These are phyloP conservation scores for Tenualosa thibaudeaui DNA, from an alignment of 2,797 vertebrate species.

Conservation along the genomic window DNA sequence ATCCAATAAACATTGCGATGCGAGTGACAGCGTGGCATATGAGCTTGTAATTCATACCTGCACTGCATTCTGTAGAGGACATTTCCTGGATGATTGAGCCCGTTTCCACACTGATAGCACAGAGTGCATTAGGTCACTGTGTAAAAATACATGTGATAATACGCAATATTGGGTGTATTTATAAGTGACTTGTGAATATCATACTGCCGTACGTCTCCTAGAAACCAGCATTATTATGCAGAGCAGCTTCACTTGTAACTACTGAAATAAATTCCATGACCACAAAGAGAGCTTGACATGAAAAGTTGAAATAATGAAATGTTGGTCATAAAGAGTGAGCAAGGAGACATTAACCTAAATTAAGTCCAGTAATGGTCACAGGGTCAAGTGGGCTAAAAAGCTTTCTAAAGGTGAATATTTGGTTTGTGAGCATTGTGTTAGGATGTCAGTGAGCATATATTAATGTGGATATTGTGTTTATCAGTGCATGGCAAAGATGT, in stretches of 20 bases:
- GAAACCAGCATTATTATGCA: background rate
- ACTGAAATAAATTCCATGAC: background rate
- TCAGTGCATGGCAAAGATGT: background rate
- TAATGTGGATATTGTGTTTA: background rate
- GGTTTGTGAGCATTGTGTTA: background rate
- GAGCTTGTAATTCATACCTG: background rate
- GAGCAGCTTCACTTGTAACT: background rate
- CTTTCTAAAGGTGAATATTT: background rate
- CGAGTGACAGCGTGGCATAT: background rate
- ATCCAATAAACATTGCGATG: background rate
- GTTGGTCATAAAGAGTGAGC: background rate
- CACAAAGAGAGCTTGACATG: background rate
- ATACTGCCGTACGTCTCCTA: background rate
- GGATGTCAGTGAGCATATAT: background rate
- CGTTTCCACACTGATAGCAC: too few species aligned
- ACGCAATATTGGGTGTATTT: too few species aligned
- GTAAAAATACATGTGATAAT: background rate
- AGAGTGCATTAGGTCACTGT: background rate
- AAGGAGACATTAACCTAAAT: background rate
- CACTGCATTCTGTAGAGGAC: background rate
- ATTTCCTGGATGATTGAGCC: too few species aligned
- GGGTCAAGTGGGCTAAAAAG: background rate
- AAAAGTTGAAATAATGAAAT: background rate
- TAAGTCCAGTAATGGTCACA: too few species aligned
- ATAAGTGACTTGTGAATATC: background rate